A percentile compares a stretch with the other conserved stretches of the same genome.
phyloP scores from a whole-genome alignment of 2,797 vertebrate species.

The Oceanodroma leucorhoa region DNA sequence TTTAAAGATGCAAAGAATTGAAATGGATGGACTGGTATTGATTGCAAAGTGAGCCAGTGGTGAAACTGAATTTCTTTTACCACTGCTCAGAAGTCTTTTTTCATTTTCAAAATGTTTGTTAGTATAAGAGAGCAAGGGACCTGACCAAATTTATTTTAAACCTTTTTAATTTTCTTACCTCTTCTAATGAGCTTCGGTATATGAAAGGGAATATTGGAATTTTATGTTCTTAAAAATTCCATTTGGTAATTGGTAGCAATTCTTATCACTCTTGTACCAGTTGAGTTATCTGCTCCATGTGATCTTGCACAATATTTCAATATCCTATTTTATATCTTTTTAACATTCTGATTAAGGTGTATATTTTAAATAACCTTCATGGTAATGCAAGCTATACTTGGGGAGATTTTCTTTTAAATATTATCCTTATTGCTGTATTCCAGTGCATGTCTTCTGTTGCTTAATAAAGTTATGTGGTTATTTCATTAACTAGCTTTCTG shows the following conservation, averaged over 20 bases:
- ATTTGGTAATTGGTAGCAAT: background rate
- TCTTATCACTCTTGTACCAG: background rate
- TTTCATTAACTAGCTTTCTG: background rate
- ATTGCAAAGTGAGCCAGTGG: background rate
- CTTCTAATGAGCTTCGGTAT: background rate
- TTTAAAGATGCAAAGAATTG: background rate
- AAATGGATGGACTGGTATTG: background rate
- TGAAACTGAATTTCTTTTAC: background rate
- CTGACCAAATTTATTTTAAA: background rate
- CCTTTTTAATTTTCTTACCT: background rate
- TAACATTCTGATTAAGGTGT: background rate
- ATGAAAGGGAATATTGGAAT: background rate
- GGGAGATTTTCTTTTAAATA: background rate
- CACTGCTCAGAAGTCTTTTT: background rate
- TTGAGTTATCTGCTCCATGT: background rate
- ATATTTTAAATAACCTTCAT: background rate
- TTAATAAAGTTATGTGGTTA: background rate
- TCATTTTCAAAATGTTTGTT: background rate
- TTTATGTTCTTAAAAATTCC: background rate
- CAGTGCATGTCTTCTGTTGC: background rate
- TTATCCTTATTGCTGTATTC: background rate
- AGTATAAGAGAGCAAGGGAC: background rate
- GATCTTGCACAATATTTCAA: background rate
- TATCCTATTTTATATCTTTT: background rate
- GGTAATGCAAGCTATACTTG: background rate